phyloP scores from a whole-genome alignment of 2,888 invertebrate genomes.

The Osedax frankpressi region DNA sequence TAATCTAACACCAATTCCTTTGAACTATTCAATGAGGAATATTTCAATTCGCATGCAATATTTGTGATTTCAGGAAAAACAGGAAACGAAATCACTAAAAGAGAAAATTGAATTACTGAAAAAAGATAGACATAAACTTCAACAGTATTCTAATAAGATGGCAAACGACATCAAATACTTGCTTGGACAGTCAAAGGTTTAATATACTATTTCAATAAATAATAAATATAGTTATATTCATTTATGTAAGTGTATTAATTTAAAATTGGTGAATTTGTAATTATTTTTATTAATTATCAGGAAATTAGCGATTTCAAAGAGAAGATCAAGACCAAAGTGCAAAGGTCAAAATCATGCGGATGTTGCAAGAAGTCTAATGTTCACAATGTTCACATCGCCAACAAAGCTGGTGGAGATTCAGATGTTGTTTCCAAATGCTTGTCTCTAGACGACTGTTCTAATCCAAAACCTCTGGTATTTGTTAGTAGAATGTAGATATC shows the following conservation, averaged over 20 bases:
- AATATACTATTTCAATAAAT: too few relatives aligned
- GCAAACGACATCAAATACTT: background rate
- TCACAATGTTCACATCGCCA: background rate
- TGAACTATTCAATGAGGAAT: too few relatives aligned
- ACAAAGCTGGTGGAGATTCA: background rate
- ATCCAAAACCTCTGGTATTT: background rate
- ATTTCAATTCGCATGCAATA: too few relatives aligned
- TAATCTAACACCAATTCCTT: too few relatives aligned
- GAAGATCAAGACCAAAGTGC: background rate
- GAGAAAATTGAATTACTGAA: background rate
- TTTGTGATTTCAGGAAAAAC: background rate
- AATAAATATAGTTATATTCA: too few relatives aligned
- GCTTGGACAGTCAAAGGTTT: background rate
- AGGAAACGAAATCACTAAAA: background rate
- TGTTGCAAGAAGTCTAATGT: background rate
- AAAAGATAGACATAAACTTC: background rate
- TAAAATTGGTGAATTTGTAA: too few relatives aligned
- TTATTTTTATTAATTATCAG: too few relatives aligned
- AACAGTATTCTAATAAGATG: slow-evolving; percentile 2
- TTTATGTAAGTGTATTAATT: too few relatives aligned
- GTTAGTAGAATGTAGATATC: background rate
- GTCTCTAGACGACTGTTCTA: background rate
- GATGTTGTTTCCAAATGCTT: background rate
- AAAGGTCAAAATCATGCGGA: background rate
- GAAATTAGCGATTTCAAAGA: background rate